A percentile compares a stretch with the other conserved stretches of the same genome.
Evolutionary conservation across 2,888 invertebrate species (phyloP).

Genomic region (Eucriotettix oculatus): DNA sequence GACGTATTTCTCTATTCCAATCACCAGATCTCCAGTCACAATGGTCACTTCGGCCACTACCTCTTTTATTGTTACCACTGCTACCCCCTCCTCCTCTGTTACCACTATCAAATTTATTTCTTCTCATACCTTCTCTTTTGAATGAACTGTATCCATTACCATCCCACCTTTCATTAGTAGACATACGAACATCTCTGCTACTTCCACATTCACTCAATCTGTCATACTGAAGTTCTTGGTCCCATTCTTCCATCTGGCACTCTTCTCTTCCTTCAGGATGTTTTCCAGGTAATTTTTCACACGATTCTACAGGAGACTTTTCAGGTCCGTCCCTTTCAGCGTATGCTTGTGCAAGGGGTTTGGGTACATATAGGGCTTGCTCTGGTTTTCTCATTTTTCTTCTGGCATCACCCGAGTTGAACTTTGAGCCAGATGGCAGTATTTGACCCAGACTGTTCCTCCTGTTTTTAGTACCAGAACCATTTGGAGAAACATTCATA

Average conservation of each 20-base stretch:
- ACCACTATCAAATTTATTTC: neutral
- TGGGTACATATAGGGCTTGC: slow-evolving; percentile 34
- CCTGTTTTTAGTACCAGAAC: slow-evolving; percentile 14
- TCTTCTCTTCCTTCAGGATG: slow-evolving; percentile 4
- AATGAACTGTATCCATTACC: neutral
- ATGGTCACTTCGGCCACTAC: neutral
- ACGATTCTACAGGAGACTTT: slow-evolving; percentile 15
- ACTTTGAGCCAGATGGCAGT: slow-evolving; percentile 2
- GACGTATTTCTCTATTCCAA: slow-evolving; percentile 25
- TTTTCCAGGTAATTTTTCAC: slow-evolving; percentile 18
- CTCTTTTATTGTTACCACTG: neutral
- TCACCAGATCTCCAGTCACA: neutral
- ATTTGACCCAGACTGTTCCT: slow-evolving; percentile 9
- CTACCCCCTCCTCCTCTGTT: neutral
- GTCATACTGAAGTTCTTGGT: slow-evolving; percentile 3
- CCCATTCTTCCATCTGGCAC: slow-evolving; percentile 9
- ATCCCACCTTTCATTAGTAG: neutral
- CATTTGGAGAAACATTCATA: slow-evolving; percentile 15
- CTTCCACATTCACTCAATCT: neutral
- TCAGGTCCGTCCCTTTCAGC: slow-evolving; percentile 24
- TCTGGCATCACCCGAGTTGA: slow-evolving; percentile 11
- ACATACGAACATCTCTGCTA: neutral
- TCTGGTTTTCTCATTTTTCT: slow-evolving; percentile 35
- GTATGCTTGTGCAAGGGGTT: slow-evolving; percentile 28
- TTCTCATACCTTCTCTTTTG: neutral